These are phyloP conservation scores for Campoplex nolae DNA, from an alignment of 2,888 invertebrate species.

Conservation along the genomic window DNA sequence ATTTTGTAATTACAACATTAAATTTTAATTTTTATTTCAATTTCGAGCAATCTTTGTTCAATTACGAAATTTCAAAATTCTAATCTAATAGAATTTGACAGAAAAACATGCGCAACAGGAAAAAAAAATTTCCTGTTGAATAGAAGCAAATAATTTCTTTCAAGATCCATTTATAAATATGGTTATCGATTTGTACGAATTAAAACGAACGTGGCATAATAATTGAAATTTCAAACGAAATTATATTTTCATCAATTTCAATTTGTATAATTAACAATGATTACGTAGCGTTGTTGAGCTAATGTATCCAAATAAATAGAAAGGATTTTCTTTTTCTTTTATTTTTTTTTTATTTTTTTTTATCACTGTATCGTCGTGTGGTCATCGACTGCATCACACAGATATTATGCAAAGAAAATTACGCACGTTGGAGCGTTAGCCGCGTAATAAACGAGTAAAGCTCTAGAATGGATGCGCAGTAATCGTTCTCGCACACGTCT, in stretches of 20 bases:
- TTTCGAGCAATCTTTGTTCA: too few relatives aligned
- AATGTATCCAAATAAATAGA: neutral
- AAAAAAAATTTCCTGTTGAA: neutral
- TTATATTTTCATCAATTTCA: too few relatives aligned
- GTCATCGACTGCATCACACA: conserved; percentile 1
- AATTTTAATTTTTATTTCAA: too few relatives aligned
- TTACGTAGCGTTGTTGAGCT: neutral
- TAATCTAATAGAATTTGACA: neutral
- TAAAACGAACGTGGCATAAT: neutral
- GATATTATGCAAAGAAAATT: conserved; percentile 32
- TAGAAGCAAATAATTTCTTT: neutral
- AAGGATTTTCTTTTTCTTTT: neutral
- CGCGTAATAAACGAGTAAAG: conserved; percentile 30
- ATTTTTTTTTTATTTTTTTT: too few relatives aligned
- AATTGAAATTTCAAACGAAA: too few relatives aligned
- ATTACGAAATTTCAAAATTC: neutral
- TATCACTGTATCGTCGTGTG: neutral
- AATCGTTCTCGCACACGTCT: conserved; percentile 30
- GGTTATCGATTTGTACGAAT: neutral
- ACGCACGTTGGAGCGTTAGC: conserved; percentile 2
- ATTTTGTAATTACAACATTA: neutral
- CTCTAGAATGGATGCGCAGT: conserved; percentile 30
- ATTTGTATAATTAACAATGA: neutral
- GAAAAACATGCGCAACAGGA: neutral
- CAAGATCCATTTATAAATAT: neutral